These are phyloP conservation scores for Myrmecophaga tridactyla DNA, from an alignment of 2,113 vertebrate genomes.

Conservation along the genomic window DNA sequence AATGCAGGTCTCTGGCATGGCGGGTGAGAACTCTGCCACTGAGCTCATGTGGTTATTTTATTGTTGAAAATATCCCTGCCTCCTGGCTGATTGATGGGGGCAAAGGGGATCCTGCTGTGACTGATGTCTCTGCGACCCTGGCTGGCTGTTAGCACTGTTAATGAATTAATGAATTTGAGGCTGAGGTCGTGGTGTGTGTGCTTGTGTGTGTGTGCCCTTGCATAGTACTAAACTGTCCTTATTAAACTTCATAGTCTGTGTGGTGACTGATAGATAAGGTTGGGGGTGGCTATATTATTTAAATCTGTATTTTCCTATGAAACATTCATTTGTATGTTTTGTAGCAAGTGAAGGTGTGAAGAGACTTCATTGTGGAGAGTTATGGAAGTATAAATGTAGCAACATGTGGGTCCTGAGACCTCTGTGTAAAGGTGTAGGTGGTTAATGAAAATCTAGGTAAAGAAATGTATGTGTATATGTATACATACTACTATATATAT, in stretches of 20 bases:
- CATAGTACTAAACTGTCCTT: neutral
- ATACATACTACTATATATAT: neutral
- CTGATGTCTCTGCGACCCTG: neutral
- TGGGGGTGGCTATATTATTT: neutral
- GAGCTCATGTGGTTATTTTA: too few species aligned
- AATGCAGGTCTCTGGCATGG: too few species aligned
- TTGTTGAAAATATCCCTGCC: neutral
- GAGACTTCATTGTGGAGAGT: neutral
- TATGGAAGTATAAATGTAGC: fast-evolving
- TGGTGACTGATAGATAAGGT: neutral
- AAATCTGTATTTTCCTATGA: neutral
- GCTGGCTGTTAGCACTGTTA: neutral
- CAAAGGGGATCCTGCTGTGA: neutral
- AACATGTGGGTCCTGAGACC: neutral
- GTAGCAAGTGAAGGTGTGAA: neutral
- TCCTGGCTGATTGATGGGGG: neutral
- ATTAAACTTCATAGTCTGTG: neutral
- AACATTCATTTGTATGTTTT: neutral
- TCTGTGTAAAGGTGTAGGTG: neutral
- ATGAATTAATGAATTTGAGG: neutral
- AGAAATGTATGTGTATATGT: neutral
- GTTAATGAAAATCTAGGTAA: neutral
- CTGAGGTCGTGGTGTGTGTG: neutral
- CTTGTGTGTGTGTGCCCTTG: neutral
- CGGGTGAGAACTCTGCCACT: too few species aligned